Evolutionary conservation across 1,140 invertebrate species (phyloP), one percentile per base, ranked within the genome.

Genomic region (Scaptomyza graminum): DNA sequence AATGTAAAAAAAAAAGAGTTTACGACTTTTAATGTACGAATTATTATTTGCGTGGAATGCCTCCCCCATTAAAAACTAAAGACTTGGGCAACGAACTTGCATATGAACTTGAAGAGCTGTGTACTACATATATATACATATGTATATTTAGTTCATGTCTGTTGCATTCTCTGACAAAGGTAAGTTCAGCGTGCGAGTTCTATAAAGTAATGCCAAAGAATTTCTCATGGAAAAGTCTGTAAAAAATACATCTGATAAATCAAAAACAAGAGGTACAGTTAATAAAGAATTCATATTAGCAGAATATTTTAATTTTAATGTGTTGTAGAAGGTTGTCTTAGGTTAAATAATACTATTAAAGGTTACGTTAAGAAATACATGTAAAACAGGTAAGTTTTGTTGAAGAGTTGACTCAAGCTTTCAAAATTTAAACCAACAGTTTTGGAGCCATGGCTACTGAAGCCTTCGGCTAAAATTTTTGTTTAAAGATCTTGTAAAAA

Each of bases 51-150:
- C 5, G 46, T 11, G n/a, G n/a, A 52, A 9, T 13, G 12, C 12
- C 11, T 13, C 28, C 28, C 3, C 0, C n/a, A 18, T 39, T 5
- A 59, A 78, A 70, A 78, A 70, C 76, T 50, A 79, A 79, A 74
- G 81, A 85, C 74, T 85, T 75, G 49, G 13, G 64, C 77, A 59
- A 64, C 63, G 31, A 85, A 85, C 74, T 80, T 69, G 66, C 12
- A 47, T 31, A 43, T 51, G 55, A 52, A 47, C 61, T 75, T 74
- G 54, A 37, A 34, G 25, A 31, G 50, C n/a, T n/a, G 37, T 12
- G 1, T 41, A n/a, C 12, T 39, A 39, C 9, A 18, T 3, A 18
- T 18, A 18, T 39, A 9, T 11, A 39, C 34, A 6, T 39, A 39
- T 39, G 12, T 12, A 34, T 34, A 34, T 34, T 34, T 34, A 34